Conservation (phyloP, 2,113 vertebrate species). For the Neomonachus schauinslandi region DNA sequence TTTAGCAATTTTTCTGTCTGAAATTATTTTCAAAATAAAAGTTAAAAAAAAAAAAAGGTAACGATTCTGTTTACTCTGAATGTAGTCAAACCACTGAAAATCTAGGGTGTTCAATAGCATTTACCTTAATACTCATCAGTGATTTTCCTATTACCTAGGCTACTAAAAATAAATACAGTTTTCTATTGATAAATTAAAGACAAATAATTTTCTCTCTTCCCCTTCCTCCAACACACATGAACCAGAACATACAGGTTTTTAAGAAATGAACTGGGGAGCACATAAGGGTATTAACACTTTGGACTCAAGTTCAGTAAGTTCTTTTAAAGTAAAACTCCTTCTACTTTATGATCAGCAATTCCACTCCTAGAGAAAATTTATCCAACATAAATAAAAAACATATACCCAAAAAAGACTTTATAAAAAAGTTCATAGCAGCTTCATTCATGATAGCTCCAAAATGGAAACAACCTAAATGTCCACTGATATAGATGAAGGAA, state of each 20-base stretch:
- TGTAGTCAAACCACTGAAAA: not conserved
- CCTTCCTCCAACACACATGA: not conserved
- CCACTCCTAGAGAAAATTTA: not conserved
- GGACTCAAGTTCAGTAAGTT: not conserved
- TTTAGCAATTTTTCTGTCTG: not conserved
- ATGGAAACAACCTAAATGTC: not conserved
- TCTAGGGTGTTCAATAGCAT: not conserved
- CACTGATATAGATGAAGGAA: not conserved
- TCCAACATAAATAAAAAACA: slow-evolving; percentile 24
- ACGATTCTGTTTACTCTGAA: not conserved
- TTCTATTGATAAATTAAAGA: not conserved
- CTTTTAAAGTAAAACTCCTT: slow-evolving; percentile 26
- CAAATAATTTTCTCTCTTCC: not conserved
- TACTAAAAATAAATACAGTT: not conserved
- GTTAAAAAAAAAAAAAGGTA: not conserved
- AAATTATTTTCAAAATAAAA: slow-evolving; percentile 44
- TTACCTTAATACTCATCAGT: not conserved
- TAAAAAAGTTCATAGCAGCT: not conserved
- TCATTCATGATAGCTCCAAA: not conserved
- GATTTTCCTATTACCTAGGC: not conserved
- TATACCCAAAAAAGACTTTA: not conserved
- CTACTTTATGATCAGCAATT: not conserved
- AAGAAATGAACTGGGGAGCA: not conserved
- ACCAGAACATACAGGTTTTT: not conserved
- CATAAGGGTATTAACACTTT: not conserved